A percentile compares a stretch with the other conserved stretches of the same genome.
phyloP scores from a whole-genome alignment of 2,888 invertebrate species.

The Thymelicus sylvestris region DNA sequence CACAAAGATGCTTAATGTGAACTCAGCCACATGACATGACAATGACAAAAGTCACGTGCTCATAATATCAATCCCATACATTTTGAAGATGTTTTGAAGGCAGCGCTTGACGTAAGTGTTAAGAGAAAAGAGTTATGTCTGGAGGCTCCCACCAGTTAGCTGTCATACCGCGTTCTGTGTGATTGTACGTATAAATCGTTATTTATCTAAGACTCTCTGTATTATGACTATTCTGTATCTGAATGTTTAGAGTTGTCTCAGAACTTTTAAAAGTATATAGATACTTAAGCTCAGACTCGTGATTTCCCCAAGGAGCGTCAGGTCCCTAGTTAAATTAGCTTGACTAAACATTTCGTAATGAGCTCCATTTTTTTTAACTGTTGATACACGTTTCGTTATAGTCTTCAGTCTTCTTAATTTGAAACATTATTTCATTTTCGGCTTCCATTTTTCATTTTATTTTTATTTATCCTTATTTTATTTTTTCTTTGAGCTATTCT shows the following conservation, averaged over 20 bases:
- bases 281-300: conserved; percentile 64
- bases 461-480: not conserved
- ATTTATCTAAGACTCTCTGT: not conserved
- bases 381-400: conserved; percentile 26
- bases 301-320: conserved; percentile 63
- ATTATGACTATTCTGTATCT: not conserved
- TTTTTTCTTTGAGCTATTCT: too few species aligned
- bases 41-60: too few species aligned
- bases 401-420: conserved; percentile 17
- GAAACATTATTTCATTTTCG: conserved; percentile 21
- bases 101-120: too few species aligned
- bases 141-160: not conserved
- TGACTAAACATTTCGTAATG: conserved; percentile 64
- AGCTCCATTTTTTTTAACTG: conserved; percentile 36
- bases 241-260: conserved; percentile 50
- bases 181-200: not conserved
- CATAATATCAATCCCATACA: too few species aligned
- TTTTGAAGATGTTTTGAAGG: too few species aligned
- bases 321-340: conserved; percentile 75
- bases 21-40: too few species aligned
- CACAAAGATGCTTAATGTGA: too few species aligned
- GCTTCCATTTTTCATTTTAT: not conserved
- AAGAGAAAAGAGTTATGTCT: not conserved
- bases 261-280: conserved; percentile 61
- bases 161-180: not conserved